Base-by-base conservation (phyloP, 2,113 vertebrate species). In the Egretta garzetta region DNA sequence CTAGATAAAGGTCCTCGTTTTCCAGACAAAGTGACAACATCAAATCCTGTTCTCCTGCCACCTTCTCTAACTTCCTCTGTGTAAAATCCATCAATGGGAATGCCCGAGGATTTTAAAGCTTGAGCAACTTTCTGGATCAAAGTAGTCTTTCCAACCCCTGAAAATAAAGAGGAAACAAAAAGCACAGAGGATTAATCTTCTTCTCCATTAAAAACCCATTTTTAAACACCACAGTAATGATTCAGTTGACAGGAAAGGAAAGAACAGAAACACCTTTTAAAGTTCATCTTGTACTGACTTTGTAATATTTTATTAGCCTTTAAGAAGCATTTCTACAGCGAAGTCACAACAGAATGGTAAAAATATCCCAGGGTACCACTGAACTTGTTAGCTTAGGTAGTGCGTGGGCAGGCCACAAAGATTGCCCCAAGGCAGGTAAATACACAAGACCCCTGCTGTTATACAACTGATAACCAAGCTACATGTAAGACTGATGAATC, bases 141-240 rank as follows among this genome's bases (percentile, higher is more conserved):
- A 28, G 99, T 99, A 80, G 99, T 99, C 97, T 99, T 99, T 23
- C 99, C 99, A 95, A 99, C 98, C 66, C 99, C 99, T 99, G 91
- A n/a, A 96, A 96, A 80, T 19, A 60, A 76, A 59, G 28, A 27
- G 26, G 56, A 83, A 90, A 43, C 53, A 86, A 76, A 68, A 95
- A 45, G 45, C 26, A 41, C 5, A 26, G 2, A n/a, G 72, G 22
- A 83, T 93, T 89, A 86, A 81, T 64, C 49, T 26, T 58, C 49
- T 55, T 52, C 49, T 76, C 33, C 26, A 63, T 41, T 67, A 85
- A 60, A 68, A 73, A 9, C 12, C 28, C 12, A 52, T 79, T 56
- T 73, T 68, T 6, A 28, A 82, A 64, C 17, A 86, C 49, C 6
- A 33, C 56, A 63, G 68, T 39, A 81, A 80, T 33, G 52, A 79